Percentiles rank a stretch among this genome's conserved stretches.
Evolutionary conservation across 35 echinoderm and acorn worm species (phyloP).

Genomic region (Apostichopus japonicus): DNA sequence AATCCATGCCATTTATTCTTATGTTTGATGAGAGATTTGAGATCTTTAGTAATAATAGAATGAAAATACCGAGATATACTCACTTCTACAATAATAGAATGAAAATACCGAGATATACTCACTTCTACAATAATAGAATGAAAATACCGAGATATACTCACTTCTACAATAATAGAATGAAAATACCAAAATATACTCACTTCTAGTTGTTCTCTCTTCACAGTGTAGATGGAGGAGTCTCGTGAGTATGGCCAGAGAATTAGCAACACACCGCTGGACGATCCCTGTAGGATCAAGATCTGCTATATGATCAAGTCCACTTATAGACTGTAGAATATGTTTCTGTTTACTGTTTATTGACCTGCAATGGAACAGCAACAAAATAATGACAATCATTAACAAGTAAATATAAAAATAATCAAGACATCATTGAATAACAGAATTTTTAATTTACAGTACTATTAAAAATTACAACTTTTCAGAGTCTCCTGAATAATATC

Average conservation of each 20-base stretch:
- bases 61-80: no score
- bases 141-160: no score
- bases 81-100: no score
- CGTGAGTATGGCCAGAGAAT: slow-evolving; percentile 37
- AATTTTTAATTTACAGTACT: no score
- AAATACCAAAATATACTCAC: neutral
- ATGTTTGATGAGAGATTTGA: no score
- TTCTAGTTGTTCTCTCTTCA: slow-evolving; percentile 5
- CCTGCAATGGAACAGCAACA: neutral
- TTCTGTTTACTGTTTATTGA: slow-evolving; percentile 43
- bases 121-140: no score
- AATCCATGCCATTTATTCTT: no score
- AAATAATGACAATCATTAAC: neutral
- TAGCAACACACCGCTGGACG: slow-evolving; percentile 44
- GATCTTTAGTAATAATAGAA: no score
- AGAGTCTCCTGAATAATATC: no score
- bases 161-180: no score
- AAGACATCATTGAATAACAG: neutral
- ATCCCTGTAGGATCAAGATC: slow-evolving; percentile 22
- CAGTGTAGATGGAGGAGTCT: neutral
- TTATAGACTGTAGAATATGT: slow-evolving; percentile 18
- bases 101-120: no score
- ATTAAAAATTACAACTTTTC: no score
- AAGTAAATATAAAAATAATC: neutral
- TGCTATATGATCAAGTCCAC: neutral